Percentiles rank a stretch among this genome's conserved stretches.
Conservation (phyloP, 2,888 invertebrate genomes). For the Orthosia cruda region DNA sequence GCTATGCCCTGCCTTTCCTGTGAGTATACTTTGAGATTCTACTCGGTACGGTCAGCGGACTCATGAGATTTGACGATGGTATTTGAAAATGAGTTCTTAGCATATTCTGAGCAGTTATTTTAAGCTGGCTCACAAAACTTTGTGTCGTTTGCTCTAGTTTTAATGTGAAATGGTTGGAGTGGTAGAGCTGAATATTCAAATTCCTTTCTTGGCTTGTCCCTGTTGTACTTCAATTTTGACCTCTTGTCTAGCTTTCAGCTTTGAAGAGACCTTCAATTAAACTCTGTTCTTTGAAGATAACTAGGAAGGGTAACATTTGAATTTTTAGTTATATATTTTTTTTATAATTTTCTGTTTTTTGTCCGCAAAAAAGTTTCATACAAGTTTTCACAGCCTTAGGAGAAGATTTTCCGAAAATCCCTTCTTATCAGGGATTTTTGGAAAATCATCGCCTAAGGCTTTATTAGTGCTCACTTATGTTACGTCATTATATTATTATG, state of each 20-base stretch:
- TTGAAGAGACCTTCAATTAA: neutral
- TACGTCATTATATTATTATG: no score
- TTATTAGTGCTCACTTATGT: no score
- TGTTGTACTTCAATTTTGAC: neutral
- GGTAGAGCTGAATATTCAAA: no score
- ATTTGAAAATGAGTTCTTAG: constrained; percentile 52
- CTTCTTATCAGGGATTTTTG: no score
- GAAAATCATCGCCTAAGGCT: no score
- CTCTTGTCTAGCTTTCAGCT: neutral
- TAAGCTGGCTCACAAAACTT: constrained; percentile 6
- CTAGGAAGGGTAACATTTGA: neutral
- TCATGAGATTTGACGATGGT: constrained; percentile 69
- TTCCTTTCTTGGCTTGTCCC: neutral
- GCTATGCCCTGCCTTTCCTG: constrained; percentile 47
- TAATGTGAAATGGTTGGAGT: neutral
- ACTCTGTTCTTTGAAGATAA: neutral
- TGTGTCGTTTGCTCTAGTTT: constrained; percentile 10
- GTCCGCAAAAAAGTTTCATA: no score
- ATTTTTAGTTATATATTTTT: no score
- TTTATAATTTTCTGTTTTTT: no score
- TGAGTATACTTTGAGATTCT: constrained; percentile 64
- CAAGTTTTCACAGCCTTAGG: no score
- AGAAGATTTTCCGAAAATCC: no score
- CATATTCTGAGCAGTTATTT: constrained; percentile 29
- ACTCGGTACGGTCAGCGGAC: constrained; percentile 67